Percentiles rank a stretch among this genome's conserved stretches.
phyloP scores from a whole-genome alignment of 2,888 invertebrate species.

The Scelioninae gen. 1 region DNA sequence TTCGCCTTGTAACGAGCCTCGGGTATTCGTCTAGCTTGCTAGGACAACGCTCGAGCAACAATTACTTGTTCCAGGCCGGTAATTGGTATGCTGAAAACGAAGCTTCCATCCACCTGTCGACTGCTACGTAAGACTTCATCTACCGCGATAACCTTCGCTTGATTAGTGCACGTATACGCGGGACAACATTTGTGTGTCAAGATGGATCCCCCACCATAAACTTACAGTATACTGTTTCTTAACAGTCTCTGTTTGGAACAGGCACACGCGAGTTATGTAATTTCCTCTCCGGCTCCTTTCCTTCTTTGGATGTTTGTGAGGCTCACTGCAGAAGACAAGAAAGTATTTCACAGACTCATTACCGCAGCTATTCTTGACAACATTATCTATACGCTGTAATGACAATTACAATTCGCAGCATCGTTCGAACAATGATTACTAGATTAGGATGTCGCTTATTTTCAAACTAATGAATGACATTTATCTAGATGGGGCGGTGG shows the following conservation, averaged over 20 bases:
- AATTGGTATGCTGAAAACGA: conserved; percentile 78
- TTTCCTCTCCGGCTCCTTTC: conserved; percentile 39
- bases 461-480: conserved; percentile 15
- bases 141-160: conserved; percentile 71
- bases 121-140: conserved; percentile 72
- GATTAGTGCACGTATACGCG: conserved; percentile 53
- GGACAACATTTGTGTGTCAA: conserved; percentile 22
- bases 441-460: conserved; percentile 12
- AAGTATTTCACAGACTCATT: conserved; percentile 8
- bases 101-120: conserved; percentile 77
- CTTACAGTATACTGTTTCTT: no score
- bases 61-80: conserved; percentile 76
- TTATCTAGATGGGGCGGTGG: conserved; percentile 3
- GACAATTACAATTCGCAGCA: conserved; percentile 16
- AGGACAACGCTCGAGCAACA: conserved; percentile 78
- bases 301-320: conserved; percentile 39
- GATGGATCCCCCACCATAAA: no score
- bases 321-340: conserved; percentile 26
- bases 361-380: conserved; percentile 2
- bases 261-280: conserved; percentile 52
- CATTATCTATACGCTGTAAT: not conserved
- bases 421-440: conserved; percentile 4
- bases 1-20: conserved; percentile 57
- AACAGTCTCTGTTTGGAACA: conserved; percentile 22
- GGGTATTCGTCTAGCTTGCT: conserved; percentile 72